phyloP scores from a whole-genome alignment of 1,140 invertebrate species.

The Papilio helenus region DNA sequence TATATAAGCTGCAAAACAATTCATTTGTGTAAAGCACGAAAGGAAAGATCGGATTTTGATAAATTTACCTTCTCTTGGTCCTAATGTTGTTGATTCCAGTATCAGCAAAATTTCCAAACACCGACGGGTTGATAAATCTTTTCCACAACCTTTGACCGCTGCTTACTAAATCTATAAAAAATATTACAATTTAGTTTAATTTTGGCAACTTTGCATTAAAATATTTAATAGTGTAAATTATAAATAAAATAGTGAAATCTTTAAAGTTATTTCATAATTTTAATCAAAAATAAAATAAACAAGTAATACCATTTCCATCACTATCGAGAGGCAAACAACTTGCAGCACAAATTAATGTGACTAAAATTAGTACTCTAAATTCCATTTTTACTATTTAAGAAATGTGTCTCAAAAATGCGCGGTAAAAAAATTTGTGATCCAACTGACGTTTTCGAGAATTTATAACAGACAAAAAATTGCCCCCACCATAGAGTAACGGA shows the following conservation, averaged over 20 bases:
- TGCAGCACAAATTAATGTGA: conserved; percentile 24
- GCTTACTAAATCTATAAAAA: conserved; percentile 40
- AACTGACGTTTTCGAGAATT: not conserved
- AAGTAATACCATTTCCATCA: conserved; percentile 33
- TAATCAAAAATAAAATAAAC: not conserved
- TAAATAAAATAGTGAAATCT: too few relatives aligned
- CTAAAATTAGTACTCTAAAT: conserved; percentile 38
- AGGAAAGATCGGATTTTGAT: too few relatives aligned
- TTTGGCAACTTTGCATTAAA: too few relatives aligned
- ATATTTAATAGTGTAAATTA: too few relatives aligned
- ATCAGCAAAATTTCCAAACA: conserved; percentile 47
- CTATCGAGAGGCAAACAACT: conserved; percentile 36
- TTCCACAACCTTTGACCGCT: conserved; percentile 53
- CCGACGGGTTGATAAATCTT: conserved; percentile 61
- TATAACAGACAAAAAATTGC: conserved; percentile 28
- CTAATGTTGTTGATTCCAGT: conserved; percentile 52
- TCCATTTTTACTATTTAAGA: conserved; percentile 28
- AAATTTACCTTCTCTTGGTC: conserved; percentile 61
- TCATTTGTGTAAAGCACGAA: too few relatives aligned
- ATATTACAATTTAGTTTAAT: not conserved
- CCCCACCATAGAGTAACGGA: conserved; percentile 24
- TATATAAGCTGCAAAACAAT: too few relatives aligned
- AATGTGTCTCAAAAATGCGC: conserved; percentile 11
- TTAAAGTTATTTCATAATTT: too few relatives aligned
- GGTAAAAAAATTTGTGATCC: not conserved